These are phyloP conservation scores for Egretta garzetta DNA, from an alignment of 2,113 vertebrate genomes.

Conservation along the genomic window DNA sequence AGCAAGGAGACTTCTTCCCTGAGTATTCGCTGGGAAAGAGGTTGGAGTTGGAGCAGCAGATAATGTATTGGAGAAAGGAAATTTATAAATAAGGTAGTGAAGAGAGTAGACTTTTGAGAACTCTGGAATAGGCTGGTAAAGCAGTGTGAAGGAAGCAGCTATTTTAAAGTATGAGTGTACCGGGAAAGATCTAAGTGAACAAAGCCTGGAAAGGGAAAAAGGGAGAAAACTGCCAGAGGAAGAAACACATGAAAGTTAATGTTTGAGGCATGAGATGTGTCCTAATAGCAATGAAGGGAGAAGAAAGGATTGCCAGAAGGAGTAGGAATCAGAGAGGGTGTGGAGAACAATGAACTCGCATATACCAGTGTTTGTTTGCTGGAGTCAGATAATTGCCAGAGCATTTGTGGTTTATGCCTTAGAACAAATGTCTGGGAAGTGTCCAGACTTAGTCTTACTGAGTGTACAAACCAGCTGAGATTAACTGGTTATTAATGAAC, in stretches of 20 bases:
- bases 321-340: background rate
- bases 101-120: background rate
- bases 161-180: background rate
- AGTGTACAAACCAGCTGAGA: background rate
- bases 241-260: background rate
- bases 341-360: background rate
- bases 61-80: background rate
- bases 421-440: conserved; percentile 23
- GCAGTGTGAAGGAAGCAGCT: background rate
- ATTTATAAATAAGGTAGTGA: background rate
- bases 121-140: background rate
- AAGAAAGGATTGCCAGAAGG: background rate
- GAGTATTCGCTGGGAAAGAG: background rate
- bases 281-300: background rate
- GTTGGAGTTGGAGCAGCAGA: background rate
- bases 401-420: conserved; percentile 23
- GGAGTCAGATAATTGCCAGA: background rate
- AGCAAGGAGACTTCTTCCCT: background rate
- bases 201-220: background rate
- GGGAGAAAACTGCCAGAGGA: background rate
- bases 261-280: background rate
- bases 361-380: background rate
- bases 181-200: background rate
- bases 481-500: background rate
- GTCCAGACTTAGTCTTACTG: background rate